phyloP scores from a whole-genome alignment of 2,113 vertebrate species.

The Dryoscopus gambensis region DNA sequence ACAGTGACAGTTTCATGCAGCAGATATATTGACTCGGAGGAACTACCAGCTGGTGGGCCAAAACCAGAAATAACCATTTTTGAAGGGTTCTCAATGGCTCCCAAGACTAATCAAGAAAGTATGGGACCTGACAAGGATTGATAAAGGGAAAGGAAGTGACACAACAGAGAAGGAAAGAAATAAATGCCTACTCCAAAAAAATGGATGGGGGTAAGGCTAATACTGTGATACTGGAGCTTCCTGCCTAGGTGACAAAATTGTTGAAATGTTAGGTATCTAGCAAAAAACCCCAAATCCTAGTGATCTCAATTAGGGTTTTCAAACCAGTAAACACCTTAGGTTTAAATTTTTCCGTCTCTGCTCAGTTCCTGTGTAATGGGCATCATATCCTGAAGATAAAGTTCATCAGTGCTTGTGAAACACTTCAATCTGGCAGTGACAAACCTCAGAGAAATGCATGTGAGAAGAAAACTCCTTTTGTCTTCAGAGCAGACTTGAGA shows the following conservation, averaged over 20 bases:
- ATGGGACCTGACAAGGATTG: background rate
- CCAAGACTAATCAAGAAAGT: background rate
- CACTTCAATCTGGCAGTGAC: background rate
- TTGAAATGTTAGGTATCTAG: background rate
- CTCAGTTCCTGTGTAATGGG: background rate
- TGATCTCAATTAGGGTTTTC: background rate
- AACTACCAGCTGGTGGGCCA: background rate
- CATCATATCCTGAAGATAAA: background rate
- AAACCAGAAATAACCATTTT: background rate
- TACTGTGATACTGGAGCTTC: background rate
- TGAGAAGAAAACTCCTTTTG: background rate
- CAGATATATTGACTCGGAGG: background rate
- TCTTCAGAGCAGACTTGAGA: background rate
- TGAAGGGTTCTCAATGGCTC: background rate
- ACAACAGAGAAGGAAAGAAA: background rate
- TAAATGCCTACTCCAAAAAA: background rate
- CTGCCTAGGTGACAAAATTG: background rate
- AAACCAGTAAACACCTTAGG: background rate
- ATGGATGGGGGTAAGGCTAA: background rate
- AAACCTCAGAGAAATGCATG: background rate
- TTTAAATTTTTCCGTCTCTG: background rate
- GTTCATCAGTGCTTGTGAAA: background rate
- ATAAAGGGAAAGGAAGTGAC: background rate
- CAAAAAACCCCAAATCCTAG: background rate
- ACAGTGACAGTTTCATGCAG: background rate